phyloP scores from a whole-genome alignment of 2,113 vertebrate species.

The Oplegnathus fasciatus region DNA sequence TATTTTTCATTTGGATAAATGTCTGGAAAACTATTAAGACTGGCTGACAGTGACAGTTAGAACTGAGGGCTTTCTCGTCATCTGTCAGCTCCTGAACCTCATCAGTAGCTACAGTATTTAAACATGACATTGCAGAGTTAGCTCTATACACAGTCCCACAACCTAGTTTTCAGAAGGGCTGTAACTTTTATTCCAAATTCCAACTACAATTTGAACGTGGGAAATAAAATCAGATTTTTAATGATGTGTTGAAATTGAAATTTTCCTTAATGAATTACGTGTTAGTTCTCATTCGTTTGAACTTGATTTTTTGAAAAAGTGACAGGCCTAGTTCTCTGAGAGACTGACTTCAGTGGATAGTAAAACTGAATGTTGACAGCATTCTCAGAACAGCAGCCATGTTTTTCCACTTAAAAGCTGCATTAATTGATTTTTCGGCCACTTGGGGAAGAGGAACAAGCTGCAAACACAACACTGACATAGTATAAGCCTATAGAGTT shows the following conservation, averaged over 20 bases:
- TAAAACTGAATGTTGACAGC: background rate
- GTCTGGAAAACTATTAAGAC: no score
- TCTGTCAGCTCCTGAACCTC: background rate
- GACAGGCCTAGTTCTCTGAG: no score
- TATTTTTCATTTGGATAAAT: no score
- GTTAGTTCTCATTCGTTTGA: no score
- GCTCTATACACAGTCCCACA: background rate
- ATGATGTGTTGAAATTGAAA: no score
- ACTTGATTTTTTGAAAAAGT: no score
- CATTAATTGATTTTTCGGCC: background rate
- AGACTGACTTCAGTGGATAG: background rate
- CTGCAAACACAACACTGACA: background rate
- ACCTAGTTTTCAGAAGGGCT: background rate
- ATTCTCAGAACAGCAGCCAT: background rate
- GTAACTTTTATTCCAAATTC: background rate
- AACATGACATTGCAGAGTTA: background rate
- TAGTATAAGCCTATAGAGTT: background rate
- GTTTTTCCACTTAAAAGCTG: background rate
- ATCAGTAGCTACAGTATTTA: background rate
- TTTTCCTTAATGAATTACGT: no score
- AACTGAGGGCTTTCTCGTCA: background rate
- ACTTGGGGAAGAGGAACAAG: background rate
- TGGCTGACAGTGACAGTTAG: no score
- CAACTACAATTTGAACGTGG: background rate
- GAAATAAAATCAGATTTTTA: no score